Conservation (phyloP, 2,797 vertebrate species). For the Petrocephalus sullivani region DNA sequence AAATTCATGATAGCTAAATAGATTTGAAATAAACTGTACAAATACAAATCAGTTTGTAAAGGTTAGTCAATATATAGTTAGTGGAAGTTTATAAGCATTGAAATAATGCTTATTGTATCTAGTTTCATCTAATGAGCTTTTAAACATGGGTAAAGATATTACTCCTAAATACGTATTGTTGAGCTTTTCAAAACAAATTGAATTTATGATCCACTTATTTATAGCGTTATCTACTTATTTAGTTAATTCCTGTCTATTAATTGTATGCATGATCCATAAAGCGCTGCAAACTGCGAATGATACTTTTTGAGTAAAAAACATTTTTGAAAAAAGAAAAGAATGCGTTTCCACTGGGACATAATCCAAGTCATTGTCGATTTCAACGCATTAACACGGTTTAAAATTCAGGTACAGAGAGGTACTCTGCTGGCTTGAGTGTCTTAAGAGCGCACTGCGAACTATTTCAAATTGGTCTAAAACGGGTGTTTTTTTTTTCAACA, state of each 20-base stretch:
- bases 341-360: neutral
- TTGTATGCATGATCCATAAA: neutral
- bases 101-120: neutral
- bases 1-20: neutral
- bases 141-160: neutral
- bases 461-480: slow-evolving; percentile 6
- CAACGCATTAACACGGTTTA: neutral
- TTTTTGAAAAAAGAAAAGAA: neutral
- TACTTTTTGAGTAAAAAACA: neutral
- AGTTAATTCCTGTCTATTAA: neutral
- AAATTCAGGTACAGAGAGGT: neutral
- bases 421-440: neutral
- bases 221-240: neutral
- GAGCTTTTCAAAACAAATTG: neutral
- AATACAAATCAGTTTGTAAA: neutral
- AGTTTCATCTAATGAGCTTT: neutral
- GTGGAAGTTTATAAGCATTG: neutral
- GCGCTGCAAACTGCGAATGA: neutral
- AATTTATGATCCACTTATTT: neutral
- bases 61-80: neutral
- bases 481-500: neutral
- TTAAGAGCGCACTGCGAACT: neutral
- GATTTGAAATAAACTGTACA: neutral
- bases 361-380: neutral
- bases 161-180: neutral